A percentile compares a stretch with the other conserved stretches of the same genome.
phyloP scores from a whole-genome alignment of 1,140 invertebrate genomes.

The Dermatophagoides farinae region DNA sequence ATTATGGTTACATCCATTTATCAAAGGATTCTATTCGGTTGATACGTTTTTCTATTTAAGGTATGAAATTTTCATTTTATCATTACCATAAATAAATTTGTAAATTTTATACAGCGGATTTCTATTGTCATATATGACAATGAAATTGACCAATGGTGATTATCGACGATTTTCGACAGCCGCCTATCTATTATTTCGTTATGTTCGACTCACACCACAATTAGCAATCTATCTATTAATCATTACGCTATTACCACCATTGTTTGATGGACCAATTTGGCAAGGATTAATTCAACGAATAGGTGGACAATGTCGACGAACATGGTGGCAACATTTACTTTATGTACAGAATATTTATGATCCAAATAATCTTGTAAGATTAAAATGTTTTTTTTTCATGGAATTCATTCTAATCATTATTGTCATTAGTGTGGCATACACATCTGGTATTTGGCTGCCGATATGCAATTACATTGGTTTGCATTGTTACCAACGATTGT shows the following conservation, averaged over 20 bases:
- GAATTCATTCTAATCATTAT: background rate
- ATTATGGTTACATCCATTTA: background rate
- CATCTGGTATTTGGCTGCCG: conserved; percentile 9
- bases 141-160: conserved; percentile 9
- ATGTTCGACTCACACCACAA: conserved; percentile 10
- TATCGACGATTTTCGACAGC: background rate
- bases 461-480: conserved; percentile 10
- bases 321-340: conserved; percentile 18
- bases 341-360: conserved; percentile 8
- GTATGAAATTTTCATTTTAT: background rate
- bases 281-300: background rate
- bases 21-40: background rate
- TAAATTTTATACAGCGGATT: conserved; percentile 14
- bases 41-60: conserved; percentile 2
- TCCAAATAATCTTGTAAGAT: background rate
- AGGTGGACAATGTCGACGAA: conserved; percentile 9
- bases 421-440: background rate
- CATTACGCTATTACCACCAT: conserved; percentile 9
- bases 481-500: background rate
- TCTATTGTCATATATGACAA: conserved; percentile 12
- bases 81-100: background rate
- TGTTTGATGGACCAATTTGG: conserved; percentile 16
- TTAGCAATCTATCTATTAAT: conserved; percentile 11
- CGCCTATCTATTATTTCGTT: background rate
- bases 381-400: background rate